Base-by-base conservation (phyloP, 2,113 vertebrate species). In the Sprattus sprattus region DNA sequence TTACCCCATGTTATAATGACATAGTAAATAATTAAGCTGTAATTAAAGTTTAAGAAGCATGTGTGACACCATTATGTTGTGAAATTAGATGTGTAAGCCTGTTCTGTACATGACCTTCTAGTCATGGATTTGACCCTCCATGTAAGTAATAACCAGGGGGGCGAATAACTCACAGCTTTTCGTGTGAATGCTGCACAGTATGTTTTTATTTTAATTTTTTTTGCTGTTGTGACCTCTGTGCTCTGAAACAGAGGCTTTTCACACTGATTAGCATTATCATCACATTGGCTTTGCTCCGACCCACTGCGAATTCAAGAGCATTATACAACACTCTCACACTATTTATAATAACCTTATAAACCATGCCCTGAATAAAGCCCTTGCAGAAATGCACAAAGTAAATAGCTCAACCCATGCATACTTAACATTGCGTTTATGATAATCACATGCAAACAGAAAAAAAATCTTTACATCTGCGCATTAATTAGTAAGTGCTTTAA, bases 231-330 rank as follows among this genome's bases (percentile, higher is more conserved):
- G 78, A 87, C 83, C 87, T 81, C 60, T 39, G n/a, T 67, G 84
- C 45, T 46, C 45, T 64, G 28, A 80, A 64, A 82, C 22, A 60
- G 39, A 39, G 67, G 45, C 75, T 39, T 52, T 81, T 49, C 83
- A 84, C 10, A 82, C 52, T 81, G 83, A 84, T 57, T 71, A 75
- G 15, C 71, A 78, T 78, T 78, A 78, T 78, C 67, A 75, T 75
- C 71, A 32, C 71, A 78, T 32, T 78, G 71, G 44, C 71, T 78
- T 78, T 78, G 10, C 11, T 3, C 9, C 71, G 32, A 39, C 71
- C 71, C 71, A 3, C 71, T 78, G 71, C 2, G 28, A 78, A 78
- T 39, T 39, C 71, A 78, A 78, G 71, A 78, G 28, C 71, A 78
- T 78, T 78, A 78, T 5, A 39, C 25, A 39, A 78, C 20, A 32